phyloP scores from a whole-genome alignment of 2,888 invertebrate species.

The Nymphalis urticae region DNA sequence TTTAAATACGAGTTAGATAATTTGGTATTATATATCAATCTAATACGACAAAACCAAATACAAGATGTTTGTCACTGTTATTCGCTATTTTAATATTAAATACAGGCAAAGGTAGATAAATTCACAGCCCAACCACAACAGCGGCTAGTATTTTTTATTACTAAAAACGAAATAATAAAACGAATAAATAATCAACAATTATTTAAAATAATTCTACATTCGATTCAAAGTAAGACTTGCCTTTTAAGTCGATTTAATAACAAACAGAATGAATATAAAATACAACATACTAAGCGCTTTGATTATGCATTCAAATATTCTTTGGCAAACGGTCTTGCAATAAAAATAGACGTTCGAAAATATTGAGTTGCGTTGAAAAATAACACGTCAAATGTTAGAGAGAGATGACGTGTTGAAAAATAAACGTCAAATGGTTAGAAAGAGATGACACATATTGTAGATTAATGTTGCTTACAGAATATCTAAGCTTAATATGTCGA shows the following conservation, averaged over 20 bases:
- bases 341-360: conserved; percentile 74
- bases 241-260: background rate
- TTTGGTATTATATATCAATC: too few relatives aligned
- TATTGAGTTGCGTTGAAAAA: conserved; percentile 78
- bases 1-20: too few relatives aligned
- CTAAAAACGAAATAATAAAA: too few relatives aligned
- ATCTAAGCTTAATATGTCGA: background rate
- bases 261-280: conserved; percentile 1
- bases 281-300: background rate
- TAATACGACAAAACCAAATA: too few relatives aligned
- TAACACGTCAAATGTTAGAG: conserved; percentile 72
- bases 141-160: too few relatives aligned
- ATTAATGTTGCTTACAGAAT: conserved; percentile 1
- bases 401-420: conserved; percentile 72
- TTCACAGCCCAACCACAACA: too few relatives aligned
- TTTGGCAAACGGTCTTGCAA: conserved; percentile 61
- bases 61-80: too few relatives aligned
- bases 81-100: too few relatives aligned
- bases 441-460: conserved; percentile 50
- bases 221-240: background rate
- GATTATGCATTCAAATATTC: conserved; percentile 45
- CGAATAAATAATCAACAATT: background rate
- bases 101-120: too few relatives aligned
- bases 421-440: conserved; percentile 70
- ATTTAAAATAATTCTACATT: background rate